Evolutionary conservation across 2,797 vertebrate genomes (phyloP), one percentile per base, ranked within the genome.

Genomic region (Antrozous pallidus): DNA sequence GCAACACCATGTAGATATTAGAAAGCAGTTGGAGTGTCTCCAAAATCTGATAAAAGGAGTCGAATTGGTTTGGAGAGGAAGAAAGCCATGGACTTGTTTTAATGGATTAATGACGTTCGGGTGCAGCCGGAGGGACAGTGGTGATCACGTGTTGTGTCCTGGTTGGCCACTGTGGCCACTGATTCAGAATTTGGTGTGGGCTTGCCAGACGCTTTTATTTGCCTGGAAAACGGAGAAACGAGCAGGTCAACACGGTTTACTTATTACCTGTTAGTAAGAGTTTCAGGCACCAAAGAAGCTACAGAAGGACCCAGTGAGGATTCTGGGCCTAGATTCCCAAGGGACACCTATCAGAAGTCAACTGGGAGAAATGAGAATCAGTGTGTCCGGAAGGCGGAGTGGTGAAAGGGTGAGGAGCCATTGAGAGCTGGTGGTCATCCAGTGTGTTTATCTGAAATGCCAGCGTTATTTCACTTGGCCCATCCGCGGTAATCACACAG

Each of bases 61-160:
- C 69, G 31, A n/a, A 51, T 93, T 74, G 94, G 58, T 56, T 69
- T 75, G 58, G 71, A 91, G 80, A 65, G 45, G 89, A 88, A 94
- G 79, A 49, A 82, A 69, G 49, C 51, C 5, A 36, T 8, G 1
- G 58, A 1, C 24, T 38, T 42, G 5, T 49, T 56, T 56, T 56
- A 56, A 51, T 85, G 65, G 65, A 65, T 79, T 74, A 82, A 67
- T 74, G 77, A 18, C 36, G 40, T 33, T 84, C n/a, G 40, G 84
- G 86, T 61, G 36, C 4, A 22, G 56, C 61, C 6, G 14, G 4
- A 61, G 88, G 33, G 20, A 38, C 6, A 6, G 47, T 0, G 8
- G 33, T 33, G 22, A 54, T 45, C 20, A 33, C 12, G 36, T 33
- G 2, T 5, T 69, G 70, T 90, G 33, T 84, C 26, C 87, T 42